Evolutionary conservation across 1,140 invertebrate genomes (phyloP).

Genomic region (Bicyclus anynana): DNA sequence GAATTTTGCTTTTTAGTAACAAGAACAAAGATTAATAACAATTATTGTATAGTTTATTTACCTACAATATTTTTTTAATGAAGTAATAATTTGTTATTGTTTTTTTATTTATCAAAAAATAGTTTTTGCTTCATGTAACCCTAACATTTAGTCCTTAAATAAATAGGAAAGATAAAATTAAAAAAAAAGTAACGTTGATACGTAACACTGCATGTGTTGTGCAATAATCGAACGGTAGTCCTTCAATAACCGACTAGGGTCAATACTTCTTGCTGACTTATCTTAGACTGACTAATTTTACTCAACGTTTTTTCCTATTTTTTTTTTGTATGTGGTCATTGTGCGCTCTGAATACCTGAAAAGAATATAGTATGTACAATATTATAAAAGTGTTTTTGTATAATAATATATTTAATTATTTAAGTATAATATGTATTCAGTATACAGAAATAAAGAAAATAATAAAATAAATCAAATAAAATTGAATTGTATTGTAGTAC

Average conservation of each 20-base stretch:
- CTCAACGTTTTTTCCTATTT: constrained; percentile 15
- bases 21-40: too few relatives aligned
- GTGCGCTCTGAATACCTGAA: constrained; percentile 32
- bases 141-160: constrained; percentile 21
- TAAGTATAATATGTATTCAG: constrained; percentile 14
- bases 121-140: constrained; percentile 15
- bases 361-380: constrained; percentile 20
- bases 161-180: constrained; percentile 32
- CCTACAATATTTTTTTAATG: not conserved
- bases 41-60: not conserved
- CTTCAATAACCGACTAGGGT: constrained; percentile 48
- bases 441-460: constrained; percentile 16
- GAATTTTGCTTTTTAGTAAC: not conserved
- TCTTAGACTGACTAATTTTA: constrained; percentile 45
- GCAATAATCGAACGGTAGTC: constrained; percentile 66
- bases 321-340: constrained; percentile 30
- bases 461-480: not conserved
- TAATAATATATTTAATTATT: constrained; percentile 12
- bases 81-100: not conserved
- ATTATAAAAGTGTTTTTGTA: constrained; percentile 11
- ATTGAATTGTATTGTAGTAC: constrained; percentile 12
- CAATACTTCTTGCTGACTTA: constrained; percentile 59
- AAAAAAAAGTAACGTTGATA: constrained; percentile 34
- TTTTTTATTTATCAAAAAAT: not conserved
- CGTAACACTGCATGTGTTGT: constrained; percentile 67